Percentiles rank a stretch among this genome's conserved stretches.
Conservation (phyloP, 2,113 vertebrate genomes). For the Thamnophis sirtalis region DNA sequence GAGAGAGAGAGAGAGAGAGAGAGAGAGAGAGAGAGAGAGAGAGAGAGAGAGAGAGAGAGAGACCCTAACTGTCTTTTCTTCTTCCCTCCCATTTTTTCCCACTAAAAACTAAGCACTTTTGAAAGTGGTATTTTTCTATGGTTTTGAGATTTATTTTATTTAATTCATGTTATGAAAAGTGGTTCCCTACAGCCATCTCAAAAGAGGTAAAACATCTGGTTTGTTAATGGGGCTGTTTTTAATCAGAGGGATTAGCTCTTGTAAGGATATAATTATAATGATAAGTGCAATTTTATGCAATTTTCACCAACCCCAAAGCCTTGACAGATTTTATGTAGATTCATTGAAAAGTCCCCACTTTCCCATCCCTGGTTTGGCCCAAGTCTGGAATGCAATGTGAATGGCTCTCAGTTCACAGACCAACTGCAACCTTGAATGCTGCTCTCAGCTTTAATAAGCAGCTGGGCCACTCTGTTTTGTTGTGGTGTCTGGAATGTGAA, state of each 20-base stretch:
- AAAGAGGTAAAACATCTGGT: conserved; percentile 63
- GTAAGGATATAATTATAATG: conserved; percentile 56
- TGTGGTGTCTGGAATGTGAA: background rate
- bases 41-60: background rate
- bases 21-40: background rate
- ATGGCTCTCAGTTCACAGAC: background rate
- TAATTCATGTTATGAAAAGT: conserved; percentile 54
- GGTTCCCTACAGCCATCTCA: conserved; percentile 60
- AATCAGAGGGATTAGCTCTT: conserved; percentile 63
- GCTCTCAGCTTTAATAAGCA: background rate
- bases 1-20: background rate
- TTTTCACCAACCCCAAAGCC: conserved; percentile 45
- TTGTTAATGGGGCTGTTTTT: conserved; percentile 67
- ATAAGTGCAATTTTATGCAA: conserved; percentile 65
- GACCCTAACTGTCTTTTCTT: background rate
- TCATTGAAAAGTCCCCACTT: conserved; percentile 39
- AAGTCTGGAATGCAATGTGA: conserved; percentile 4
- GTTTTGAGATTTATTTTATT: conserved; percentile 46
- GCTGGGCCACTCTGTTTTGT: background rate
- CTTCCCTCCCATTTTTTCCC: conserved; percentile 30
- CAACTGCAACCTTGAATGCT: background rate
- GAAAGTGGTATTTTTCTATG: conserved; percentile 60
- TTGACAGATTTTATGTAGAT: conserved; percentile 44
- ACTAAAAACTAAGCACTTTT: conserved; percentile 36
- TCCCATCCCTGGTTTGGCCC: conserved; percentile 6